These are phyloP conservation scores for Rhamnusium bicolor DNA, from an alignment of 2,888 invertebrate species.

Conservation along the genomic window DNA sequence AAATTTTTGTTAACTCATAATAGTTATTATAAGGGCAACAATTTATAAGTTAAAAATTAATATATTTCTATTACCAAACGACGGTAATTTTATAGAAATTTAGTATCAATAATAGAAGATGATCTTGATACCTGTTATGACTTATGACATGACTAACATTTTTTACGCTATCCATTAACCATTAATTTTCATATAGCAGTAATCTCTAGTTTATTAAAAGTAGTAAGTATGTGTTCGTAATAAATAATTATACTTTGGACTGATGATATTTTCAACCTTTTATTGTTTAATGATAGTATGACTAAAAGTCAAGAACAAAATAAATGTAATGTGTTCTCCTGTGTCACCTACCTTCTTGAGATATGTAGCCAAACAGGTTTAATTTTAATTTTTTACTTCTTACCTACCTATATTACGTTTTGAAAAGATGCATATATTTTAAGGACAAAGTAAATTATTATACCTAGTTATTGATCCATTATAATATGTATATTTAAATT, in stretches of 20 bases:
- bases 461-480: background rate
- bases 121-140: no score
- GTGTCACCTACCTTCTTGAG: background rate
- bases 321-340: background rate
- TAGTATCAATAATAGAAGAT: background rate
- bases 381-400: background rate
- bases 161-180: background rate
- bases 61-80: background rate
- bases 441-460: background rate
- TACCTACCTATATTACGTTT: background rate
- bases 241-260: background rate
- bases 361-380: background rate
- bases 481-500: background rate
- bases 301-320: background rate
- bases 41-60: background rate
- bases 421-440: background rate
- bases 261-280: background rate
- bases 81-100: background rate
- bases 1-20: no score
- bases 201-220: background rate
- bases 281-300: background rate
- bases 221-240: background rate
- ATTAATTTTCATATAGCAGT: background rate
- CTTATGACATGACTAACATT: background rate
- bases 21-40: background rate